Percentiles rank a stretch among this genome's conserved stretches.
Conservation (phyloP, 2,797 vertebrate species). For the Halcyon leucocephala region DNA sequence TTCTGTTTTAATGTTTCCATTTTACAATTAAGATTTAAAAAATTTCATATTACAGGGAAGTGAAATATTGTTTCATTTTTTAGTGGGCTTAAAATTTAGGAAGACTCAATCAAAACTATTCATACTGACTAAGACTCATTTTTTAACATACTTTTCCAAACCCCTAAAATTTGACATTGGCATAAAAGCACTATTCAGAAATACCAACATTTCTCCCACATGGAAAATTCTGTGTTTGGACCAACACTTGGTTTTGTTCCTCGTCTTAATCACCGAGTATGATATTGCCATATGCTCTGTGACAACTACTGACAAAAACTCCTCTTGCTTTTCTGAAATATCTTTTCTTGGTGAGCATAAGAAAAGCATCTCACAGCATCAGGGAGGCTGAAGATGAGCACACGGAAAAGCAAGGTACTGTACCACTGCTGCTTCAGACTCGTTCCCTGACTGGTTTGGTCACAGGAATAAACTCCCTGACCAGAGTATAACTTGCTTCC, state of each 20-base stretch:
- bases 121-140: neutral
- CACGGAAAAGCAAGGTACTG: neutral
- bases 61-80: neutral
- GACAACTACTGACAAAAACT: neutral
- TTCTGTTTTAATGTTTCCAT: neutral
- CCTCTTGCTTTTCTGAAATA: neutral
- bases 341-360: neutral
- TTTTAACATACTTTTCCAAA: neutral
- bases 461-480: neutral
- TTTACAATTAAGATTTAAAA: neutral
- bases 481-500: neutral
- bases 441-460: neutral
- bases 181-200: neutral
- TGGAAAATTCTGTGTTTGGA: neutral
- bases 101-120: neutral
- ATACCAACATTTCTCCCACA: neutral
- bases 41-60: neutral
- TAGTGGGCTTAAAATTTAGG: neutral
- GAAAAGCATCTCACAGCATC: neutral
- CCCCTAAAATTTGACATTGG: neutral
- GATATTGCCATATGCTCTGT: neutral
- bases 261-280: neutral
- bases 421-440: neutral
- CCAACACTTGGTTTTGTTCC: neutral
- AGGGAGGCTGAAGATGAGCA: rapidly evolving